These are phyloP conservation scores for Cranoglanis bouderius DNA, from an alignment of 2,113 vertebrate genomes.

Conservation along the genomic window DNA sequence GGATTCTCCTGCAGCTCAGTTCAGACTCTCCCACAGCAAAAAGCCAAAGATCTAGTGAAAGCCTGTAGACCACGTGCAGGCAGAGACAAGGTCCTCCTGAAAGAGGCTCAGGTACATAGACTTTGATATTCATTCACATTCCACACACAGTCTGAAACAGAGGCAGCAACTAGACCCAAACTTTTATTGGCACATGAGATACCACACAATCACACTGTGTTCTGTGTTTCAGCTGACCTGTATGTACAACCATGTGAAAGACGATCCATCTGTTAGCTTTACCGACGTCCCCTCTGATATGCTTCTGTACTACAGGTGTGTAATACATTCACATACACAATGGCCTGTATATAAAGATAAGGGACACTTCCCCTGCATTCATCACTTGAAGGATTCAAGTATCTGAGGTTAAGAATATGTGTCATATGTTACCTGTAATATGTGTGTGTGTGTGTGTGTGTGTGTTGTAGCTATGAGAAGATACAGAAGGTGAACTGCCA, in stretches of 20 bases:
- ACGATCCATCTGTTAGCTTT: conserved; percentile 48
- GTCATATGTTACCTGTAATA: background rate
- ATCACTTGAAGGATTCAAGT: background rate
- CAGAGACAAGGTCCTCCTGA: conserved; percentile 53
- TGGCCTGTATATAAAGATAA: background rate
- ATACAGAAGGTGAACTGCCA: conserved; percentile 41
- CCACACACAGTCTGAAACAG: background rate
- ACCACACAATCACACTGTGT: background rate
- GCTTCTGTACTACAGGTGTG: conserved; percentile 69
- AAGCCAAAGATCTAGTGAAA: conserved; percentile 47
- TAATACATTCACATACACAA: conserved; percentile 11
- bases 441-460: background rate
- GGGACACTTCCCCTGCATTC: background rate
- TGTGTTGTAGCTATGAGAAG: conserved; percentile 43
- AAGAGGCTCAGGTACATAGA: conserved; percentile 48
- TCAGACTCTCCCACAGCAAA: background rate
- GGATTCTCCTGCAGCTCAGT: conserved; percentile 65
- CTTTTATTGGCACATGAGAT: too few relatives aligned
- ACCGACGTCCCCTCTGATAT: conserved; percentile 66
- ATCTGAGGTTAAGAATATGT: background rate
- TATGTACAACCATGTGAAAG: conserved; percentile 66
- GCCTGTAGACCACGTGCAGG: conserved; percentile 50
- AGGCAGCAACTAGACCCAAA: background rate
- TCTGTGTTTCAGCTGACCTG: conserved; percentile 64
- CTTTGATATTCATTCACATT: background rate